These are phyloP conservation scores for Laticauda laticaudata DNA, from an alignment of 2,113 vertebrate genomes.

Conservation along the genomic window DNA sequence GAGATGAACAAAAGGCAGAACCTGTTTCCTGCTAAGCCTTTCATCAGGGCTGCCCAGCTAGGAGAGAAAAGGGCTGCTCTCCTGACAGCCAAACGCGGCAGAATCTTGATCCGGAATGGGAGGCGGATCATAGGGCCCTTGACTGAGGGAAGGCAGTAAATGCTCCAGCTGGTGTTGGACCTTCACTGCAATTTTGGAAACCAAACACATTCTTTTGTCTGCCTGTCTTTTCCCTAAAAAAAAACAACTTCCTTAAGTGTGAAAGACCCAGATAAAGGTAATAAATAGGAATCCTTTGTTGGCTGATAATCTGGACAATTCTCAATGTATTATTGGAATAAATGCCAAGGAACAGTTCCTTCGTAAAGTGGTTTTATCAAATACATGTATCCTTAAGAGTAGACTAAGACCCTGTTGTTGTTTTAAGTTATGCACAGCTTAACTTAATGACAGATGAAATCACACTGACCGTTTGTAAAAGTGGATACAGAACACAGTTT, in stretches of 20 bases:
- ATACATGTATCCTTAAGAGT: not conserved
- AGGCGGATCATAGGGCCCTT: not conserved
- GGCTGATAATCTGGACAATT: not conserved
- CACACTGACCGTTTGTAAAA: not conserved
- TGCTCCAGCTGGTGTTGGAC: not conserved
- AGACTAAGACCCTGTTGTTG: not conserved
- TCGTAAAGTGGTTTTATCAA: not conserved
- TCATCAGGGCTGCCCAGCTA: not conserved
- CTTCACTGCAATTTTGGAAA: not conserved
- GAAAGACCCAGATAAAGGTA: not conserved
- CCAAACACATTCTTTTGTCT: not conserved
- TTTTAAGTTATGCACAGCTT: not conserved
- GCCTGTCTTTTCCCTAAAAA: not conserved
- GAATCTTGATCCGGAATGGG: not conserved
- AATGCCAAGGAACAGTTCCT: not conserved
- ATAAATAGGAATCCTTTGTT: not conserved
- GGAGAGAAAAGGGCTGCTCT: not conserved
- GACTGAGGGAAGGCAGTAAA: not conserved
- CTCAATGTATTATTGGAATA: too few relatives aligned
- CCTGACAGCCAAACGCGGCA: constrained; percentile 24
- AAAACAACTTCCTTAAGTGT: not conserved
- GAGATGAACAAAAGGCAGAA: constrained; percentile 59
- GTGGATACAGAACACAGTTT: not conserved
- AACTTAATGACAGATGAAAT: not conserved
- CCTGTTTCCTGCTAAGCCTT: constrained; percentile 15